Base-by-base conservation (phyloP, 2,113 vertebrate species). In the Salvelinus sp. region DNA sequence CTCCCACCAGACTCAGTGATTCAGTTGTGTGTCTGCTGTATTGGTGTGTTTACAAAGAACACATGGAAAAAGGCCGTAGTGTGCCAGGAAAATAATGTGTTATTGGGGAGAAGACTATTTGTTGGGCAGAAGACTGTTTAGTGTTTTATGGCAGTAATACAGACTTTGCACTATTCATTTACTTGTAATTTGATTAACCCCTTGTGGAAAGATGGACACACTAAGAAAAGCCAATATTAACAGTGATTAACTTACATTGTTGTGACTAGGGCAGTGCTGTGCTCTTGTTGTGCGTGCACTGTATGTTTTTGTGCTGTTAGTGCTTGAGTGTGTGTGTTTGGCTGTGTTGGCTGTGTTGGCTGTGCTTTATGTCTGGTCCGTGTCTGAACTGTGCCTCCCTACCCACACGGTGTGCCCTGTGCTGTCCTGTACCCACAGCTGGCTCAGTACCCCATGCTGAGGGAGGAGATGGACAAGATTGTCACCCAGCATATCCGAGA, bases 381-480 rank as follows among this genome's bases (percentile, higher is more conserved):
- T 44, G 38, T 44, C 18, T 18, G 13, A 6, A 12, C 44, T 67
- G 63, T 68, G 44, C 14, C 14, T 16, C 23, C 23, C 23, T 23
- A 58, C 85, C 91, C 90, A 33, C 58, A 63, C 30, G 50, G 62
- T 70, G 67, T 70, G 12, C 90, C 85, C 81, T 78, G 27, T 91
- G 64, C 9, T 68, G 79, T 77, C 76, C 66, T 89, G 62, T 95
- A 73, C 79, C 88, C 88, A 81, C 94, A 99, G 98, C 95, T 99
- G 83, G 96, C 96, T 87, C 98, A 99, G 78, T 99, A 98, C 88
- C 98, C 98, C 0, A 90, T 95, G 85, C 90, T 99, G 76, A 94
- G 98, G 22, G 98, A 99, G 83, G 98, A 99, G 91, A 99, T 99
- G 98, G 98, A 99, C 78, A 94, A 96, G 76, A 99, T 99, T 0